Evolutionary conservation across 2,113 vertebrate species (phyloP), one percentile per base, ranked within the genome.

Genomic region (Embiotoca jacksoni): DNA sequence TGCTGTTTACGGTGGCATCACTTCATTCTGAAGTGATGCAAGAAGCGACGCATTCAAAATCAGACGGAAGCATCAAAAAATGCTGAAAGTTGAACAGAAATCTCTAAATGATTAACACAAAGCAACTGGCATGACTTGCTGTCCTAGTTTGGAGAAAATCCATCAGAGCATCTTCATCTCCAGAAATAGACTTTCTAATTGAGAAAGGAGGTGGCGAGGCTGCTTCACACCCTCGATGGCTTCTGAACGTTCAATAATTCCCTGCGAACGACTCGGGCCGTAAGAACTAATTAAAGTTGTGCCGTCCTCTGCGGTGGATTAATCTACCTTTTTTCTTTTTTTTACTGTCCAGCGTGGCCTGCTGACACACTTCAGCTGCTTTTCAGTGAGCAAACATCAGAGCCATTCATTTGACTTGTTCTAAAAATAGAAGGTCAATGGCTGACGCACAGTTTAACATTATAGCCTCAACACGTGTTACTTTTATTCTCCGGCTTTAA

Each of bases 131-230:
- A 73, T 8, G 44, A 77, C 59, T 84, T 74, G 39, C 84, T 78
- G 84, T 87, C 81, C 89, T 79, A 81, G 65, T 85, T 83, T 78
- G 65, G 70, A 84, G 53, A 56, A 41, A 80, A 82, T 81, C 75
- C 79, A 81, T 78, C 57, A 44, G 41, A 78, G 61, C 68, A 50
- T 72, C 60, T 36, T 68, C 59, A 64, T 5, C 36, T 79, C 78
- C 70, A 30, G 56, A 83, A 89, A 86, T 84, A 88, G 83, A 61
- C 55, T 81, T 78, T 54, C 33, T 76, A 81, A 88, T 86, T 77
- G 71, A 86, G 65, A 36, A 69, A 74, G 80, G 79, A 63, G 61
- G 14, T 35, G 52, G 37, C 1, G 52, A 75, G 39, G 52, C 70
- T n/a, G 70, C 68, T 72, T 78, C 53, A 44, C 68, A 30, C 5